Evolutionary conservation across 1,140 invertebrate species (phyloP).

Genomic region (Drosophila ambigua): DNA sequence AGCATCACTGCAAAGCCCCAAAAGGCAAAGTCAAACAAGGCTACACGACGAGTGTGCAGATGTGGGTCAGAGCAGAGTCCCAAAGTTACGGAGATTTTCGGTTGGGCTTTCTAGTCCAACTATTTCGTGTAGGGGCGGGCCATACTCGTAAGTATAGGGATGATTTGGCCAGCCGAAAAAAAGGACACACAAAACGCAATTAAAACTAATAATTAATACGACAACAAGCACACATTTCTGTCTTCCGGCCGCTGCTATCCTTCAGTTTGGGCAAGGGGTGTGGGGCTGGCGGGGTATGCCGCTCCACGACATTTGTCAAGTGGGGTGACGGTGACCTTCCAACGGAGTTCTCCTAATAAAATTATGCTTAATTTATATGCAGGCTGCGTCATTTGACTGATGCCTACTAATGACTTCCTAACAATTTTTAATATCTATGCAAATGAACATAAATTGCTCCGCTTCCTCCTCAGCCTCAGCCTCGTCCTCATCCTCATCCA

Average conservation of each 20-base stretch:
- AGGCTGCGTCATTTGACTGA: conserved; percentile 81
- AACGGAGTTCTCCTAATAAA: conserved; percentile 67
- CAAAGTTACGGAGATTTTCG: background rate
- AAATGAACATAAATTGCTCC: conserved; percentile 79
- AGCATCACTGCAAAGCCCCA: conserved; percentile 1
- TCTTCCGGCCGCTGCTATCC: background rate
- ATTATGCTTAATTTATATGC: conserved; percentile 82
- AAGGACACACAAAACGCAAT: conserved; percentile 69
- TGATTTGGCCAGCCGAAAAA: conserved; percentile 11
- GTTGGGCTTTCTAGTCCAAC: background rate
- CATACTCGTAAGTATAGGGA: conserved; percentile 26
- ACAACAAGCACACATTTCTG: conserved; percentile 56
- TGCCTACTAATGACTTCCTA: conserved; percentile 82
- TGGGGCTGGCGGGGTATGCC: background rate
- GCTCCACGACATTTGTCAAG: conserved; percentile 61
- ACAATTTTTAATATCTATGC: conserved; percentile 83
- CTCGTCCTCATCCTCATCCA: conserved; percentile 23
- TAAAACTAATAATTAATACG: conserved; percentile 82
- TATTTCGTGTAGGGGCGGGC: background rate
- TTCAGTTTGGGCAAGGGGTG: background rate
- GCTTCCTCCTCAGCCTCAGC: conserved; percentile 14
- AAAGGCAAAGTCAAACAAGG: conserved; percentile 25
- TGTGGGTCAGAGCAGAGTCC: conserved; percentile 1
- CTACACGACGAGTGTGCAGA: conserved; percentile 11
- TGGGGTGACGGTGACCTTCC: conserved; percentile 44